Percentiles rank a stretch among this genome's conserved stretches.
Evolutionary conservation across 2,797 vertebrate genomes (phyloP).

Genomic region (Remorina albescens): DNA sequence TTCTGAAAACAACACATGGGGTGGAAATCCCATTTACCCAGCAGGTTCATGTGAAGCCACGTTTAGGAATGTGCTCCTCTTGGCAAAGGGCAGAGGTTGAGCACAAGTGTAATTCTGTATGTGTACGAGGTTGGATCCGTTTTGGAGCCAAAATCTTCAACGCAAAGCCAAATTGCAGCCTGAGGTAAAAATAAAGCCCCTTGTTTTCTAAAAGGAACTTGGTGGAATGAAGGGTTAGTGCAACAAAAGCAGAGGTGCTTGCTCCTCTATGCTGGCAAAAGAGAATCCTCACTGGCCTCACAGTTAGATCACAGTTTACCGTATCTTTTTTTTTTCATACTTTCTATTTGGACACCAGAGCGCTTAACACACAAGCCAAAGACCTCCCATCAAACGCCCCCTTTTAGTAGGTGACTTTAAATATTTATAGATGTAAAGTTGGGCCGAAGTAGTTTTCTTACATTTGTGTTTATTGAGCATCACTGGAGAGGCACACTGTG

Average conservation of each 20-base stretch:
- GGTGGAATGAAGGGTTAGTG: conserved; percentile 76
- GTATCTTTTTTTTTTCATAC: conserved; percentile 52
- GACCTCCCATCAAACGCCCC: conserved; percentile 20
- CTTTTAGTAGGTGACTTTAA: conserved; percentile 19
- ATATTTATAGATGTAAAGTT: conserved; percentile 24
- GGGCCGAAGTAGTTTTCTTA: conserved; percentile 25
- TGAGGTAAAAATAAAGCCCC: conserved; percentile 79
- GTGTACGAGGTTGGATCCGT: conserved; percentile 37
- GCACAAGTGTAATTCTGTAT: conserved; percentile 62
- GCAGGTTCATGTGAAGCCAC: conserved; percentile 60
- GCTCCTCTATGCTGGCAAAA: conserved; percentile 53
- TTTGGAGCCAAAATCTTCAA: conserved; percentile 53
- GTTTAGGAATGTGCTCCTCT: conserved; percentile 66
- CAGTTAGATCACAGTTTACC: conserved; percentile 69
- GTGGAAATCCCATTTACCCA: conserved; percentile 55
- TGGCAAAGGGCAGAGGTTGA: conserved; percentile 62
- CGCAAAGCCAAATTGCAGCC: conserved; percentile 62
- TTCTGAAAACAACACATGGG: conserved; percentile 53
- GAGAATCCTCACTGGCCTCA: conserved; percentile 47
- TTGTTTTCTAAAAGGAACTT: conserved; percentile 71
- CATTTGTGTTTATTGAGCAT: background rate
- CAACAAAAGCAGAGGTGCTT: conserved; percentile 66
- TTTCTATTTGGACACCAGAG: conserved; percentile 32
- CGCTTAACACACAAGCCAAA: conserved; percentile 26
- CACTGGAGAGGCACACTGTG: conserved; percentile 16